A percentile compares a stretch with the other conserved stretches of the same genome.
phyloP scores from a whole-genome alignment of 2,113 vertebrate genomes.

The Corythornis vintsioides region DNA sequence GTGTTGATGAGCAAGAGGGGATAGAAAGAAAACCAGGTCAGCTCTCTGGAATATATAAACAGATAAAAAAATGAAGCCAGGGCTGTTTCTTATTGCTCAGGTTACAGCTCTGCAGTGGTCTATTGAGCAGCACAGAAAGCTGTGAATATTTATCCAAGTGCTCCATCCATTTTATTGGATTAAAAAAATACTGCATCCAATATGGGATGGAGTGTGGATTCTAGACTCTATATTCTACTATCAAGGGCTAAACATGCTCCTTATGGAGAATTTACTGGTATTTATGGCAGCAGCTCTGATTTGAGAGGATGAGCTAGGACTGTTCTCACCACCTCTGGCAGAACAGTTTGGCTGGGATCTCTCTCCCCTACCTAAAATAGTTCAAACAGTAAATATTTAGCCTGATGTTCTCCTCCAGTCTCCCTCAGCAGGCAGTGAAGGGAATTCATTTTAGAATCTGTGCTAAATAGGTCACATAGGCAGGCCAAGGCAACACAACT shows the following conservation, averaged over 20 bases:
- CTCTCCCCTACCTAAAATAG: background rate
- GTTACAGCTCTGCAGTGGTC: background rate
- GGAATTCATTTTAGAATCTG: accelerated
- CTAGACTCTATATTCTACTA: background rate
- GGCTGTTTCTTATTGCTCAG: background rate
- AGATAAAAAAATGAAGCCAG: background rate
- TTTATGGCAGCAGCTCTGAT: background rate
- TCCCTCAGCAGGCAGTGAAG: background rate
- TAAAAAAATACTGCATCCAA: background rate
- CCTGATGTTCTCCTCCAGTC: background rate
- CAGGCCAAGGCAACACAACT: accelerated
- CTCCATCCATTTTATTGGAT: background rate
- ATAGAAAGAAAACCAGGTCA: background rate
- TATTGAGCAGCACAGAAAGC: background rate
- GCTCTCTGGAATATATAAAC: background rate
- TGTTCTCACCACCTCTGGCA: accelerated
- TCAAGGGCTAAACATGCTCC: background rate
- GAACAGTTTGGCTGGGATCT: background rate
- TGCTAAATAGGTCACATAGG: accelerated
- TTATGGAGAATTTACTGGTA: background rate
- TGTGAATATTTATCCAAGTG: background rate
- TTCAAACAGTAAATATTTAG: background rate
- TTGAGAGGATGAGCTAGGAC: background rate
- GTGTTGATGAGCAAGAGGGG: background rate
- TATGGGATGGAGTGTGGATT: background rate